Base-by-base conservation (phyloP, 2,888 invertebrate genomes). In the Chirona hameri region DNA sequence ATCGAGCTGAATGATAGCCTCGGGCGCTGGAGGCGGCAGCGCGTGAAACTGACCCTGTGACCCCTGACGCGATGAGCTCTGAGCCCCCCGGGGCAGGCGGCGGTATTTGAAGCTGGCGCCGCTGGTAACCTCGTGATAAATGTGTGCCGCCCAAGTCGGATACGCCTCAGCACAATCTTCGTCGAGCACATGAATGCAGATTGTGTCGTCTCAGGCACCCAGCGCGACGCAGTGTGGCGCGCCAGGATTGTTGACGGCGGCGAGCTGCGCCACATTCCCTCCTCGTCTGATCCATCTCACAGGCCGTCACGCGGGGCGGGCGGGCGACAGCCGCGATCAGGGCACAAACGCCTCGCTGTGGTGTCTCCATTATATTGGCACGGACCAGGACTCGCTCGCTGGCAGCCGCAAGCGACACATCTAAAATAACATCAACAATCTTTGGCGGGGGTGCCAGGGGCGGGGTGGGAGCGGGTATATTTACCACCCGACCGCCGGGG, bases 351-450 rank as follows among this genome's bases (percentile, higher is more conserved):
- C 9, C 24, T 9, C 46, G 52, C 18, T 52, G 52, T 52, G 52
- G 52, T 21, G 76, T 76, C 76, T 76, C 39, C 76, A 46, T 46
- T 76, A 46, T 76, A 76, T 76, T 76, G 76, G 76, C 76, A 76
- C 76, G 24, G 46, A 39, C 46, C 39, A 24, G 39, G 21, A 1
- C 5, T 5, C 39, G 7, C 5, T 5, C 39, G 21, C 76, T 27
- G 39, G 76, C 76, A 21, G 24, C 76, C 76, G 18, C 46, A 10
- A 46, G 76, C 76, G 46, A 46, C 39, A 76, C 76, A 76, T 76
- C 76, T 76, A 76, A 76, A 76, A 76, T 76, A 76, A 76, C 76
- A 76, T 76, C 76, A 76, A 76, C 76, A 76, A 57, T 81, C 31
- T 27, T 27, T 24, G 27, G 12, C 18, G 18, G 81, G 81, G 18